These are phyloP conservation scores for Intellagama lesueurii DNA, from an alignment of 2,797 vertebrate genomes.

Conservation along the genomic window DNA sequence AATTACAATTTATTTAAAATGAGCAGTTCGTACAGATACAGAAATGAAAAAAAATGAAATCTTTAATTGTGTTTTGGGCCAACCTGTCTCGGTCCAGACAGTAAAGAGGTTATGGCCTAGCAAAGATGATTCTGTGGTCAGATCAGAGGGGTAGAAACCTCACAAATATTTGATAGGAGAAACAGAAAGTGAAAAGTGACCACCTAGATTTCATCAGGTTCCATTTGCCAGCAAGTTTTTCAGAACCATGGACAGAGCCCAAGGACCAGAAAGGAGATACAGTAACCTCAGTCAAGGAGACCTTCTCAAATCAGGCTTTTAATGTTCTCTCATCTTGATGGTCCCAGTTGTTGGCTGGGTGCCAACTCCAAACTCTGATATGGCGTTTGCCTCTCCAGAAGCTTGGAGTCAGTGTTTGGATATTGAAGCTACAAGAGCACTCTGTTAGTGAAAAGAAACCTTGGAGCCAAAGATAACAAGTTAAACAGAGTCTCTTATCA, in stretches of 20 bases:
- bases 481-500: too few relatives aligned
- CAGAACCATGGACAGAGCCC: slow-evolving; percentile 1
- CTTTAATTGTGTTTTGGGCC: neutral
- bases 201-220: neutral
- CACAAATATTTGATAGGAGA: neutral
- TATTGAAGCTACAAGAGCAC: too few relatives aligned
- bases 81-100: neutral
- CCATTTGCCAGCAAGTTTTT: neutral
- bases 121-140: neutral
- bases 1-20: slow-evolving; percentile 1
- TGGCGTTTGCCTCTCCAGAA: too few relatives aligned
- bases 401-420: too few relatives aligned
- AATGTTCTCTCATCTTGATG: neutral
- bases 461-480: too few relatives aligned
- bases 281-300: neutral
- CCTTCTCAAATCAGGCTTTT: neutral
- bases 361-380: too few relatives aligned
- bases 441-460: too few relatives aligned
- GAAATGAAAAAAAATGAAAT: slow-evolving; percentile 49
- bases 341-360: neutral
- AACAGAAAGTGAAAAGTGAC: neutral
- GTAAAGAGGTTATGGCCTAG: neutral
- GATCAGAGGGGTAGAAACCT: neutral
- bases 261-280: neutral
- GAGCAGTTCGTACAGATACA: slow-evolving; percentile 29